Evolutionary conservation across 2,888 invertebrate species (phyloP).

Genomic region (Standfussiana lucernea): DNA sequence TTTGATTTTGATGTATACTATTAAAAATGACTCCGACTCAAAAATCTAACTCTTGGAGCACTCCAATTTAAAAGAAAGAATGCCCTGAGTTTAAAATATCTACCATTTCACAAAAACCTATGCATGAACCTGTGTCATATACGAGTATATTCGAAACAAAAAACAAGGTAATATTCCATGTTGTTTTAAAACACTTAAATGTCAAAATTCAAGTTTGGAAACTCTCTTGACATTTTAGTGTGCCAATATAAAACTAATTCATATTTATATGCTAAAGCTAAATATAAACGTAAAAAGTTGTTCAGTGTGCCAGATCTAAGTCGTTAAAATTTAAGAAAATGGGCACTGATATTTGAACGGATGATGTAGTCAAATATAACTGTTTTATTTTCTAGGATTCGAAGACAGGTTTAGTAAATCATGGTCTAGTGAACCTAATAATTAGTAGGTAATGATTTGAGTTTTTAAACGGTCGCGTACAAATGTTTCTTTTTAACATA

Average conservation of each 20-base stretch:
- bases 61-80: not conserved
- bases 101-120: not conserved
- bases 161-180: conserved; percentile 1
- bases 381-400: not conserved
- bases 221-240: conserved; percentile 29
- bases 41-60: too few species aligned
- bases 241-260: conserved; percentile 8
- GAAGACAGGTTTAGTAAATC: conserved; percentile 16
- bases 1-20: too few species aligned
- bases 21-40: too few species aligned
- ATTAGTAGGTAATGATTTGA: conserved; percentile 9
- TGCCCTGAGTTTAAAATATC: not conserved
- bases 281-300: conserved; percentile 27
- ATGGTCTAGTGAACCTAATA: conserved; percentile 20
- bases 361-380: conserved; percentile 28
- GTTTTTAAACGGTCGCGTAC: not conserved
- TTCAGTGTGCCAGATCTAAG: conserved; percentile 4
- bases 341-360: conserved; percentile 12
- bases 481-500: too few species aligned
- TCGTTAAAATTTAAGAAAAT: conserved; percentile 24
- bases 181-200: conserved; percentile 6
- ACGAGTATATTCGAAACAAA: conserved; percentile 2
- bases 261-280: conserved; percentile 29
- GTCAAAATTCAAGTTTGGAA: conserved; percentile 42
- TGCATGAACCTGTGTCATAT: not conserved